Base-by-base conservation (phyloP, 2,113 vertebrate species). In the Trochalopteron elliotii region DNA sequence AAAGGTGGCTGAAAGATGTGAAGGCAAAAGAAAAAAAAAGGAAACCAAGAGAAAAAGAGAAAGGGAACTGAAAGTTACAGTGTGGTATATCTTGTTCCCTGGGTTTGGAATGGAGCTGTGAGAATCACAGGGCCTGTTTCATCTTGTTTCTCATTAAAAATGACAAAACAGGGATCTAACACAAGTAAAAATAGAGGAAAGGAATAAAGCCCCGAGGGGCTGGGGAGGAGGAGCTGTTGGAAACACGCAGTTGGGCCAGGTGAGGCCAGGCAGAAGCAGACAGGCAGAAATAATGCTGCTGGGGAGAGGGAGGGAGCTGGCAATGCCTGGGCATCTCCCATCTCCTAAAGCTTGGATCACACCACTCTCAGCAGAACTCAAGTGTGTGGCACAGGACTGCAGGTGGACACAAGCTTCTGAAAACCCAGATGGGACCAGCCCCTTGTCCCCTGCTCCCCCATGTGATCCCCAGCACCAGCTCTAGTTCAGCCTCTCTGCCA, bases 121-220 rank as follows among this genome's bases (percentile, higher is more conserved):
- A 53, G 65, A 59, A 25, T 39, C 2, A 6, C 22, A 11, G 25
- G 30, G 2, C 59, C 57, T 93, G 87, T 87, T 63, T 93, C 33
- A 64, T 77, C 68, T 83, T 1, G n/a, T 85, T 92, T 81, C 59
- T 78, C 37, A 84, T 68, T 70, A 64, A 79, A 91, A 94, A 94
- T 37, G 40, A 37, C 11, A 75, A 84, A 88, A 24, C 10, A n/a
- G 7, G 44, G 12, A 47, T 52, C 40, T 74, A 81, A 81, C 42
- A 50, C 2, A 24, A 77, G 31, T 23, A 5, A 68, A 95, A 92
- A 40, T 0, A 82, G 77, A 83, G 76, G 69, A 60, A 68, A 78
- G 18, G 64, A 79, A 80, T 74, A 81, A 86, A 92, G 42, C 33
- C 42, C 27, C 0, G 0, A 74, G 39, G 52, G 53, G 45, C 60